phyloP scores from a whole-genome alignment of 2,888 invertebrate genomes.

The Cenopis cana region DNA sequence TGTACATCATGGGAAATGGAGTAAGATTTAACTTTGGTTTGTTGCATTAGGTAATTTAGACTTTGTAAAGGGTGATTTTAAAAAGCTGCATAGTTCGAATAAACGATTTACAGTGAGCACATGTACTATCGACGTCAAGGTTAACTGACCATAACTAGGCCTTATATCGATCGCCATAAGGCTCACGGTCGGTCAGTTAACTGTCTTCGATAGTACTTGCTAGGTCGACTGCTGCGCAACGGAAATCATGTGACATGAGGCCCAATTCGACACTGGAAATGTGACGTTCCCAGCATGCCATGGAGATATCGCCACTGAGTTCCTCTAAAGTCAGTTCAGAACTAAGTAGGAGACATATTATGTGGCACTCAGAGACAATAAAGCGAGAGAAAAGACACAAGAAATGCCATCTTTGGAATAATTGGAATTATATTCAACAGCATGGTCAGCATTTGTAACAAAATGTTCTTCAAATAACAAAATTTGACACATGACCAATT shows the following conservation, averaged over 20 bases:
- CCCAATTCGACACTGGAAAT: not conserved
- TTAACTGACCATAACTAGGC: too few species aligned
- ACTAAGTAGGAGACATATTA: not conserved
- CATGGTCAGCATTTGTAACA: too few species aligned
- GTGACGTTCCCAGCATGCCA: not conserved
- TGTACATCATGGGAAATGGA: conserved; percentile 26
- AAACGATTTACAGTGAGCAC: too few species aligned
- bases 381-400: too few species aligned
- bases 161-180: too few species aligned
- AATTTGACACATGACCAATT: not conserved
- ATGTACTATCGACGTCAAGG: too few species aligned
- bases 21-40: conserved; percentile 1
- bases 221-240: not conserved
- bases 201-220: too few species aligned
- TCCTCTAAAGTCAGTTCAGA: not conserved
- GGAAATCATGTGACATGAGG: not conserved
- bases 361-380: too few species aligned
- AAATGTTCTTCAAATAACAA: not conserved
- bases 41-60: not conserved
- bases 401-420: too few species aligned
- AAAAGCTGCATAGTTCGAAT: not conserved
- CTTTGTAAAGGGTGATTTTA: not conserved
- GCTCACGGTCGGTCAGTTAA: too few species aligned
- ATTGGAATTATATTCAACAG: too few species aligned
- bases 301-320: not conserved